phyloP scores from a whole-genome alignment of 92 coral and sea anemone species.

The Porites cylindrica region DNA sequence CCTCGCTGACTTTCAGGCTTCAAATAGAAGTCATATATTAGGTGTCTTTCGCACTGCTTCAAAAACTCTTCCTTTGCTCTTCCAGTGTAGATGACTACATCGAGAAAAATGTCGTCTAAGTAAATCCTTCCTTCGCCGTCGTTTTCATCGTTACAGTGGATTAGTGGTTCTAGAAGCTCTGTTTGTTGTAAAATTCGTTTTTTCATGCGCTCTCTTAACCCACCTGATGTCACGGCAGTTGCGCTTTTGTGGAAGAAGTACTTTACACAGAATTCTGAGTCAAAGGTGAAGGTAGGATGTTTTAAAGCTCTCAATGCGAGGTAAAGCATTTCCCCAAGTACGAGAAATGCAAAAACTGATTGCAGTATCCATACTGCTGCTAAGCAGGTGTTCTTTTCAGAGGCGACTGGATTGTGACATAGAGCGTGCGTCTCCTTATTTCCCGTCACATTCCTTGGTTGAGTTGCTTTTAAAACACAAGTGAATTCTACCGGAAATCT shows the following conservation, averaged over 20 bases:
- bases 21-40: constrained; percentile 22
- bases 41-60: constrained; percentile 17
- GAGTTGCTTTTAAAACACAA: constrained; percentile 16
- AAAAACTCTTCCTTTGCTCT: constrained; percentile 22
- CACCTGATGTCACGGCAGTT: background rate
- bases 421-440: background rate
- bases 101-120: constrained; percentile 28
- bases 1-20: constrained; percentile 30
- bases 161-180: constrained; percentile 41
- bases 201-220: background rate
- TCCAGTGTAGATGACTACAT: constrained; percentile 27
- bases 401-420: constrained; percentile 61
- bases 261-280: constrained; percentile 51
- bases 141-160: constrained; percentile 17
- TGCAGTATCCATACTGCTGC: constrained; percentile 1
- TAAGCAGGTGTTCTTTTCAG: constrained; percentile 44
- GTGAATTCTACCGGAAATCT: constrained; percentile 38
- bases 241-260: constrained; percentile 39
- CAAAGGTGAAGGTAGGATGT: constrained; percentile 21
- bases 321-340: constrained; percentile 38
- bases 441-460: background rate
- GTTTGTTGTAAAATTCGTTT: constrained; percentile 36
- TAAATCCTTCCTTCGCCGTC: background rate
- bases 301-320: constrained; percentile 17
- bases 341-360: constrained; percentile 23